phyloP scores from a whole-genome alignment of 2,888 invertebrate species.

The Micoletzkya japonica region DNA sequence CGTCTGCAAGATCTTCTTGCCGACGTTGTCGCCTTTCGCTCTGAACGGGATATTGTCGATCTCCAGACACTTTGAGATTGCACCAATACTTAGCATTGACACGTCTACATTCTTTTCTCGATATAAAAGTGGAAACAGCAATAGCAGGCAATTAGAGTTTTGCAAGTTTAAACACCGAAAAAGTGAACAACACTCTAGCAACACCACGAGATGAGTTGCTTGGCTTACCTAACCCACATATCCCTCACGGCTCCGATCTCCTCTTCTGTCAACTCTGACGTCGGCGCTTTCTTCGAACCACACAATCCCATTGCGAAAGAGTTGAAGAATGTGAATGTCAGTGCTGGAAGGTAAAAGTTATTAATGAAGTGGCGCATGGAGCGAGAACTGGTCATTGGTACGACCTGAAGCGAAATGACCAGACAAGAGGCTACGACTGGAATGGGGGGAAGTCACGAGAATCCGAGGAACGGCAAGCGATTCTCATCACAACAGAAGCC shows the following conservation, averaged over 20 bases:
- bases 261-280: slow-evolving; percentile 48
- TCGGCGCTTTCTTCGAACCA: slow-evolving; percentile 32
- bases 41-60: slow-evolving; percentile 34
- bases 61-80: background rate
- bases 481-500: too few species aligned
- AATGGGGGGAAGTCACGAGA: too few species aligned
- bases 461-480: too few species aligned
- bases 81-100: background rate
- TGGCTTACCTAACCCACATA: slow-evolving; percentile 47
- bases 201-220: background rate
- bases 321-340: too few species aligned
- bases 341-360: too few species aligned
- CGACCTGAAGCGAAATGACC: too few species aligned
- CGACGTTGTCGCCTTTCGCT: slow-evolving; percentile 54
- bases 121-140: background rate
- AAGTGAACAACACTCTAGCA: background rate
- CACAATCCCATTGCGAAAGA: too few species aligned
- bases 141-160: background rate
- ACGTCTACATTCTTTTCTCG: background rate
- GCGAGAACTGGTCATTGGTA: too few species aligned
- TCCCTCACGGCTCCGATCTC: slow-evolving; percentile 52
- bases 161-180: background rate
- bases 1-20: slow-evolving; percentile 53
- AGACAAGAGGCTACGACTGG: too few species aligned
- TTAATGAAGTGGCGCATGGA: too few species aligned